These are phyloP conservation scores for Asbolus verrucosus DNA, from an alignment of 1,140 invertebrate genomes.

Conservation along the genomic window DNA sequence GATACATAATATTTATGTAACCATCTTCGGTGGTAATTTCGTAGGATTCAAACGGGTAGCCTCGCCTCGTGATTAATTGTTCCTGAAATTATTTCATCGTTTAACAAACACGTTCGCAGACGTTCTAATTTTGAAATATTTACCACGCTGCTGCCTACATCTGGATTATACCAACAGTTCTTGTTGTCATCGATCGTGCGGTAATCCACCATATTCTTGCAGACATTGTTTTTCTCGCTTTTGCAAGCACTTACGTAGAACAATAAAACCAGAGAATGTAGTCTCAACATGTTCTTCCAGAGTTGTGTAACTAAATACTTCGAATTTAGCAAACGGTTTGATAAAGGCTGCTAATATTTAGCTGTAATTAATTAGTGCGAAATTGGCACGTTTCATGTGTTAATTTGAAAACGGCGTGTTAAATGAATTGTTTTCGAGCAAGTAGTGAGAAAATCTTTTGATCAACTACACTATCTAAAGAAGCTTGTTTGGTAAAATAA, in stretches of 20 bases:
- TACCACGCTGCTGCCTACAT: slow-evolving; percentile 3
- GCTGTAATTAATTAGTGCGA: slow-evolving; percentile 6
- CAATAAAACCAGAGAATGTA: no score
- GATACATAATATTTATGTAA: slow-evolving; percentile 10
- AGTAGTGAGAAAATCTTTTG: no score
- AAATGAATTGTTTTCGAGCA: not conserved
- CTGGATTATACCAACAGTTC: slow-evolving; percentile 40
- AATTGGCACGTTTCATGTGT: slow-evolving; percentile 32
- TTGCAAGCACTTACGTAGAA: not conserved
- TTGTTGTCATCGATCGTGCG: slow-evolving; percentile 4
- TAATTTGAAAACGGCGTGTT: not conserved
- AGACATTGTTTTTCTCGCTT: slow-evolving; percentile 28
- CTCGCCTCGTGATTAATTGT: slow-evolving; percentile 19
- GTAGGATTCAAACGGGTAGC: slow-evolving; percentile 11
- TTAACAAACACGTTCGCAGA: not conserved
- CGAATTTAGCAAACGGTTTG: no score
- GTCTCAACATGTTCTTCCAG: no score
- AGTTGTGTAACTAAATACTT: no score
- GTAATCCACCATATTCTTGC: slow-evolving; percentile 8
- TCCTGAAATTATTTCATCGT: slow-evolving; percentile 1
- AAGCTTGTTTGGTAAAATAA: no score
- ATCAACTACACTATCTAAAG: not conserved
- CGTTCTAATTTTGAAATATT: not conserved
- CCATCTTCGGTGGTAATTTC: slow-evolving; percentile 11
- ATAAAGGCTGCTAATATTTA: no score